Percentiles rank a stretch among this genome's conserved stretches.
phyloP scores from a whole-genome alignment of 1,140 invertebrate species.

The Stratiolaelaps scimitus region DNA sequence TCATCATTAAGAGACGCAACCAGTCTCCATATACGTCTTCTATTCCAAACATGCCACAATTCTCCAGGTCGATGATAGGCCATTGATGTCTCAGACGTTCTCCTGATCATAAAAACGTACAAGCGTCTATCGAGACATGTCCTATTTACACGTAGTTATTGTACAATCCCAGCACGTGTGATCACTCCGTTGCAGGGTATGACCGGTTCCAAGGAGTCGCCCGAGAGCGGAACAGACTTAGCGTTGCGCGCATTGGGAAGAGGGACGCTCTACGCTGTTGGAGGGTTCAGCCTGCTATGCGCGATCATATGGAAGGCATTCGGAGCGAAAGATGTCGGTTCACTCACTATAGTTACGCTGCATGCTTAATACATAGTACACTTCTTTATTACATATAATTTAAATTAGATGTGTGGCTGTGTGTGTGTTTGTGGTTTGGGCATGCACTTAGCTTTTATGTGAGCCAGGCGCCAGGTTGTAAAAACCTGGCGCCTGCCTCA shows the following conservation, averaged over 20 bases:
- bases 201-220: conserved; percentile 49
- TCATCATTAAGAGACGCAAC: not conserved
- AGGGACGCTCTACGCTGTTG: conserved; percentile 70
- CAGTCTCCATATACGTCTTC: no score
- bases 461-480: no score
- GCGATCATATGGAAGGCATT: conserved; percentile 76
- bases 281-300: conserved; percentile 63
- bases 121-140: conserved; percentile 3
- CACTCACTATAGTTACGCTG: not conserved
- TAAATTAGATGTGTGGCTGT: no score
- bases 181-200: conserved; percentile 45
- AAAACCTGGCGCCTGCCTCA: no score
- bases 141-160: conserved; percentile 16
- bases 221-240: conserved; percentile 60
- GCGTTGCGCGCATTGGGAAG: conserved; percentile 68
- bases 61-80: no score
- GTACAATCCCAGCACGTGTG: not conserved
- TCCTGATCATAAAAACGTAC: not conserved
- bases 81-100: no score
- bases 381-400: not conserved
- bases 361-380: not conserved
- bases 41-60: no score
- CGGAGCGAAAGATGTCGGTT: conserved; percentile 56
- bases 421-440: no score
- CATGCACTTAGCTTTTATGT: no score